Evolutionary conservation across 2,888 invertebrate species (phyloP).

Genomic region (Phaedon cochleariae): DNA sequence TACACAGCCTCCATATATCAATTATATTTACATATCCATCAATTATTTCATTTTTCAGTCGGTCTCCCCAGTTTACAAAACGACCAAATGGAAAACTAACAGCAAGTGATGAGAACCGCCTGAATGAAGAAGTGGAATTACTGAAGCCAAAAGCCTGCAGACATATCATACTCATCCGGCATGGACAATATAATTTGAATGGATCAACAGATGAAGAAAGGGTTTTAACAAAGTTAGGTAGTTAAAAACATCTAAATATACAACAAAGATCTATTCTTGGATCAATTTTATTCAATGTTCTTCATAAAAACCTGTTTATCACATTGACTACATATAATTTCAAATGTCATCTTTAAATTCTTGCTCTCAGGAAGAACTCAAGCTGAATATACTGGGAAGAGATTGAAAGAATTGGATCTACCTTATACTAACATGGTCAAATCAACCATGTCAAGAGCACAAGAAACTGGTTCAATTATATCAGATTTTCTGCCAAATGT

Average conservation of each 20-base stretch:
- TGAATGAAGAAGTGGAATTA: conserved; percentile 73
- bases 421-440: conserved; percentile 83
- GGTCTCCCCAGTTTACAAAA: conserved; percentile 77
- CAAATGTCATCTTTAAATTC: too few relatives aligned
- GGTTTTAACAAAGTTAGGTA: conserved; percentile 81
- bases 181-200: conserved; percentile 90
- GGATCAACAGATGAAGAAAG: conserved; percentile 78
- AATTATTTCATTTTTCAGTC: conserved; percentile 64
- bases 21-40: too few relatives aligned
- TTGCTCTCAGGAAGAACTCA: conserved; percentile 77
- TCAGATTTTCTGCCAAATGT: conserved; percentile 69
- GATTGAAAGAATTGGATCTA: conserved; percentile 79
- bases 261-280: too few relatives aligned
- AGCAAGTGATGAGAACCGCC: conserved; percentile 71
- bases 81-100: conserved; percentile 66
- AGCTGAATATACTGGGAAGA: conserved; percentile 84
- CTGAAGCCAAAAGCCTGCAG: conserved; percentile 71
- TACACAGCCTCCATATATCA: too few relatives aligned
- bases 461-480: conserved; percentile 89
- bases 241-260: neutral
- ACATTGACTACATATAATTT: too few relatives aligned
- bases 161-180: conserved; percentile 90
- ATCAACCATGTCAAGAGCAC: conserved; percentile 94
- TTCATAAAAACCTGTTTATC: too few relatives aligned
- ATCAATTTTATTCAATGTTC: too few relatives aligned